Evolutionary conservation across 2,888 invertebrate genomes (phyloP), one percentile per base, ranked within the genome.

Genomic region (Masnerella sp.): DNA sequence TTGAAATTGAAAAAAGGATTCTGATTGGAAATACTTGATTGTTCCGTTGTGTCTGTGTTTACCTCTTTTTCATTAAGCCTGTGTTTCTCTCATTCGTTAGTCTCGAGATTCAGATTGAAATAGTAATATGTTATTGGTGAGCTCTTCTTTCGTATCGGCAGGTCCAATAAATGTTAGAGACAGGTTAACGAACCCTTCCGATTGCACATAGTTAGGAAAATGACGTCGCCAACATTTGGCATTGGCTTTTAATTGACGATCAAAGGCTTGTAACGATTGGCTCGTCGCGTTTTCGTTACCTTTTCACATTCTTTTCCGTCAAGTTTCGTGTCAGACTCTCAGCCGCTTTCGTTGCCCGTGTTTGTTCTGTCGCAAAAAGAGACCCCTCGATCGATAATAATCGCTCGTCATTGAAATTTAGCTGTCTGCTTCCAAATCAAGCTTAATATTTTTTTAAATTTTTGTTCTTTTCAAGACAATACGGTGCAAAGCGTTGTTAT

Each of bases 241-340:
- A 85, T 84, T 77, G 81, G 81, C 84, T 84, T 73, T 85, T 85
- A 85, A 86, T 86, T 84, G 83, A 80, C 82, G 84, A 85, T 86
- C 85, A 86, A 86, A 85, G 85, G 83, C 81, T 59, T 49, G 54
- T 30, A 34, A 67, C 51, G 56, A 58, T 58, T 49, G 47, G 25
- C 36, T 47, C 51, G 43, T 70, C 56, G 51, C 38, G 22, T 42
- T 67, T 62, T 45, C 61, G 54, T 56, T 65, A 20, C 45, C 54
- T 56, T 62, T 61, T 54, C 45, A 58, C 47, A 58, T 38, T 67
- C 75, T 65, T 64, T 64, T 25, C 59, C 54, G 64, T 54, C 61
- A 70, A 56, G 42, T 59, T 74, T 65, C 34, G 22, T 43, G 62
- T 64, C 71, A 47, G 18, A 22, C 42, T 51, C 17, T 40, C 42